Conservation (phyloP, 2,888 invertebrate species). For the Rhogogaster chlorosoma region DNA sequence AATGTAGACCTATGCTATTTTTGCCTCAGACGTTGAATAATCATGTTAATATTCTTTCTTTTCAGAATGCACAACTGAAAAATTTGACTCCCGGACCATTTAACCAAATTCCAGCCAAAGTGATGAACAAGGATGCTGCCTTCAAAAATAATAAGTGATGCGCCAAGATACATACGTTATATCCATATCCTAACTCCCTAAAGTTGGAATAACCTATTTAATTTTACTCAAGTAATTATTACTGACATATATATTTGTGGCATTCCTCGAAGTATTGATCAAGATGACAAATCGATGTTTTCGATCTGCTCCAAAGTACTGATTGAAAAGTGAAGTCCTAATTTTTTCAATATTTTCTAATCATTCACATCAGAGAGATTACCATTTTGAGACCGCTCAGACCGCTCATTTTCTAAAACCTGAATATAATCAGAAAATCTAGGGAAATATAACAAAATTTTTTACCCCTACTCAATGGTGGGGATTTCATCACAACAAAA, state of each 20-base stretch:
- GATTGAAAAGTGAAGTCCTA: too few species aligned
- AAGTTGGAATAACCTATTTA: not conserved
- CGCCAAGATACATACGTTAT: not conserved
- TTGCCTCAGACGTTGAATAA: not conserved
- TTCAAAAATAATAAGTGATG: constrained; percentile 10
- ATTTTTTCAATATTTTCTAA: too few species aligned
- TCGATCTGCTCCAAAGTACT: too few species aligned
- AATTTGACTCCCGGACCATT: constrained; percentile 2
- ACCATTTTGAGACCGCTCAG: too few species aligned
- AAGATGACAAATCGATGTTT: too few species aligned
- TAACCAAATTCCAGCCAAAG: constrained; percentile 20
- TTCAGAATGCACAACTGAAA: not conserved
- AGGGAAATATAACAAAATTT: too few species aligned
- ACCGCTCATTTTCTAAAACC: too few species aligned
- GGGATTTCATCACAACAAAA: too few species aligned
- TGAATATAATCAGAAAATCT: too few species aligned
- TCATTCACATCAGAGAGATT: too few species aligned
- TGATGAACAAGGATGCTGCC: not conserved
- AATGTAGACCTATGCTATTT: not conserved
- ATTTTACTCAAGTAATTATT: not conserved
- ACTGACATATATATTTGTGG: not conserved
- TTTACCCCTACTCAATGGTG: too few species aligned
- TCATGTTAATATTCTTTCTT: not conserved
- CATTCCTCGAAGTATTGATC: too few species aligned
- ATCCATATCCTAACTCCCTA: not conserved